phyloP scores from a whole-genome alignment of 2,888 invertebrate genomes.

The Branchellion lobata region DNA sequence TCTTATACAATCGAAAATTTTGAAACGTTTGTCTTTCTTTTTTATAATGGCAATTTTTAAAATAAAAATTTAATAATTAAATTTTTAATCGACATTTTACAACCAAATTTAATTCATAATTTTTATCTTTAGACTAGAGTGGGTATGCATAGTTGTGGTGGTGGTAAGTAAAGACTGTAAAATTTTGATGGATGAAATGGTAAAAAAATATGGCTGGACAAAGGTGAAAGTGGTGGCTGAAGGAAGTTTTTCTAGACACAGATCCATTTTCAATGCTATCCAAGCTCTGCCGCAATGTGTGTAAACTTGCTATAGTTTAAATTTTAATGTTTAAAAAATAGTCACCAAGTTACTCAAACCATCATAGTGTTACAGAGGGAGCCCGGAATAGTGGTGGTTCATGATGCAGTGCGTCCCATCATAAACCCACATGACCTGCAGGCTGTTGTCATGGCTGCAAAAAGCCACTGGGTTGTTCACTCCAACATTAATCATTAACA shows the following conservation, averaged over 20 bases:
- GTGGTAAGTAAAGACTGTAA: not conserved
- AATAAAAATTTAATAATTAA: not conserved
- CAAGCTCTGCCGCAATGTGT: not conserved
- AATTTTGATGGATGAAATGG: not conserved
- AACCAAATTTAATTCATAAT: too few species aligned
- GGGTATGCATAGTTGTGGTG: not conserved
- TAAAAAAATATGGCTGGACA: not conserved
- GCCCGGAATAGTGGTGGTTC: slow-evolving; percentile 4
- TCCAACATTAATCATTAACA: not conserved
- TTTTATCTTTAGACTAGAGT: not conserved
- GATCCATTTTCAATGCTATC: not conserved
- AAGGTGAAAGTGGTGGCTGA: not conserved
- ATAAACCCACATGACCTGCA: not conserved
- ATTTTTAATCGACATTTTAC: too few species aligned
- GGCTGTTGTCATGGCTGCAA: not conserved
- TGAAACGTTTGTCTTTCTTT: not conserved
- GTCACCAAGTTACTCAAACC: too few species aligned
- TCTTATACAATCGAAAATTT: not conserved
- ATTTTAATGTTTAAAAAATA: too few species aligned
- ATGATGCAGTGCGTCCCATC: not conserved
- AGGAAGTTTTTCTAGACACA: not conserved
- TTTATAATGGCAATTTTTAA: too few species aligned
- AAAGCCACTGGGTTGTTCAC: not conserved
- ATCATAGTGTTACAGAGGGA: not conserved
- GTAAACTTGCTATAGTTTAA: too few species aligned